Evolutionary conservation across 2,888 invertebrate genomes (phyloP).

Genomic region (Pandemis cinnamomeana): DNA sequence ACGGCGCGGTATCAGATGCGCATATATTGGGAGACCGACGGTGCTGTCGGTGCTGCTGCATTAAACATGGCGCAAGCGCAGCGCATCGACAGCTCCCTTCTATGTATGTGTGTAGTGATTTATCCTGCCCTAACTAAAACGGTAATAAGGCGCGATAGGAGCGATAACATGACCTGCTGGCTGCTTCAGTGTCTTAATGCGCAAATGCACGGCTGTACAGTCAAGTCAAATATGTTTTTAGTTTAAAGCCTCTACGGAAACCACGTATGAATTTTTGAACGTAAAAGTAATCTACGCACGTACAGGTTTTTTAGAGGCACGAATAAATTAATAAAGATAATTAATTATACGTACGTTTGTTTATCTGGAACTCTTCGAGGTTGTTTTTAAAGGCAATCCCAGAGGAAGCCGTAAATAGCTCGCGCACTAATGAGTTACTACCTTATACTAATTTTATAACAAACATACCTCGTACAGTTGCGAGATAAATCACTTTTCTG

Average conservation of each 20-base stretch:
- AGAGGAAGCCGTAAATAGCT: conserved; percentile 9
- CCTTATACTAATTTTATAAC: not conserved
- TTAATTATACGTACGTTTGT: not conserved
- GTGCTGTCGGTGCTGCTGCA: conserved; percentile 24
- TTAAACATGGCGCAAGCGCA: conserved; percentile 33
- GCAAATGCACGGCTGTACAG: too few relatives aligned
- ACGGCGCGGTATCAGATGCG: conserved; percentile 31
- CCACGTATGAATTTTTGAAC: too few relatives aligned
- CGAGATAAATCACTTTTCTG: not conserved
- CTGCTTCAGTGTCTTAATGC: not conserved
- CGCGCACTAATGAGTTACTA: conserved; percentile 6
- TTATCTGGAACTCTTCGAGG: conserved; percentile 5
- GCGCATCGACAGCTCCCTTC: conserved; percentile 12
- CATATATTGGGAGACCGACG: conserved; percentile 24
- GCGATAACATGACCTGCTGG: conserved; percentile 32
- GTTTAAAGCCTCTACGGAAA: too few relatives aligned
- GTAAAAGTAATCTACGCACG: too few relatives aligned
- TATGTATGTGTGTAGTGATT: conserved; percentile 20
- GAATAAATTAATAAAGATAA: not conserved
- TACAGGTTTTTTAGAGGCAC: too few relatives aligned
- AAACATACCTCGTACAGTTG: not conserved
- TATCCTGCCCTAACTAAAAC: conserved; percentile 24
- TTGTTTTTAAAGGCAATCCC: not conserved
- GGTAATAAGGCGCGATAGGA: conserved; percentile 19
- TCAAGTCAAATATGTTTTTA: too few relatives aligned